A percentile compares a stretch with the other conserved stretches of the same genome.
Evolutionary conservation across 2,113 vertebrate genomes (phyloP).

Genomic region (Eurypyga helias): DNA sequence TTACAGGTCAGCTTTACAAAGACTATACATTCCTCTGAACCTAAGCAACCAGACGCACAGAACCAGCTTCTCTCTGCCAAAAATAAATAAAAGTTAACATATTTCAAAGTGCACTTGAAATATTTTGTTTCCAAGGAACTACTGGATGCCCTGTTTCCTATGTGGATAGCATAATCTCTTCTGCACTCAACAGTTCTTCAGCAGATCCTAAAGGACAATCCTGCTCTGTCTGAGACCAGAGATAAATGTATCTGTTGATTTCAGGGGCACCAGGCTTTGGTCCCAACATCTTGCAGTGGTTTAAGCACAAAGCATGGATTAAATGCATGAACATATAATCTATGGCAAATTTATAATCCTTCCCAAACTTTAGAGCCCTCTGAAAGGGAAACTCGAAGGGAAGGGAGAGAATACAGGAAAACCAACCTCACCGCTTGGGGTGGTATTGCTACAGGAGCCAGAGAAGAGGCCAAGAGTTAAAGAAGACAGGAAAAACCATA

Average conservation of each 20-base stretch:
- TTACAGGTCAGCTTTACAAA: conserved; percentile 67
- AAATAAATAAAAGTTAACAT: conserved; percentile 49
- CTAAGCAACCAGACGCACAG: neutral
- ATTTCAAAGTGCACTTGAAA: conserved; percentile 41
- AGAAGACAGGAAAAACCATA: neutral
- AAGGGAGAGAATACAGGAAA: neutral
- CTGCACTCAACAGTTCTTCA: neutral
- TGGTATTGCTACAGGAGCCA: neutral
- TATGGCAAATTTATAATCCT: neutral
- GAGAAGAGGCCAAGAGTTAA: neutral
- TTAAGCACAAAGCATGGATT: neutral
- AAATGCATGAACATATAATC: neutral
- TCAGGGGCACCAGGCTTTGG: neutral
- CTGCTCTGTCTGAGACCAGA: conserved; percentile 4
- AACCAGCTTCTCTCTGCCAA: neutral
- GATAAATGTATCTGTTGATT: neutral
- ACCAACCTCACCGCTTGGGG: neutral
- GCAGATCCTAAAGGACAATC: neutral
- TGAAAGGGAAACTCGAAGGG: neutral
- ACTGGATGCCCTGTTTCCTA: neutral
- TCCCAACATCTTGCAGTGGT: neutral
- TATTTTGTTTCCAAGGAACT: conserved; percentile 56
- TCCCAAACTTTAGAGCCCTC: neutral
- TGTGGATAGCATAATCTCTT: conserved; percentile 10
- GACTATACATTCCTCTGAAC: conserved; percentile 17